Conservation (phyloP, 2,888 invertebrate genomes). For the Spilosoma lubricipeda region DNA sequence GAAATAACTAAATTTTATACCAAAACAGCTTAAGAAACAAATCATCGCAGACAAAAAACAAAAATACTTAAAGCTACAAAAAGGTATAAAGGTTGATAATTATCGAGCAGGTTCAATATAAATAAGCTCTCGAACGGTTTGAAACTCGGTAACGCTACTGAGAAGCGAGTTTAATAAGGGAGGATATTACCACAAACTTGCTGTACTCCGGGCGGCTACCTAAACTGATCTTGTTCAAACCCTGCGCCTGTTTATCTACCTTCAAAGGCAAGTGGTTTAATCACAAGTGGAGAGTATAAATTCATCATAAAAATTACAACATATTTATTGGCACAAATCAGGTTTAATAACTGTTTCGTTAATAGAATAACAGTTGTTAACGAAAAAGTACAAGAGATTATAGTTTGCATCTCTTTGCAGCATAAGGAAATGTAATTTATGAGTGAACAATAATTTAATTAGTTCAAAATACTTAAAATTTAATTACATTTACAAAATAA, state of each 20-base stretch:
- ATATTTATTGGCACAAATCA: background rate
- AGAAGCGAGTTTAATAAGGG: slow-evolving; percentile 42
- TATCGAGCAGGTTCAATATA: slow-evolving; percentile 17
- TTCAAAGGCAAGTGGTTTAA: background rate
- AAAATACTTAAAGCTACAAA: background rate
- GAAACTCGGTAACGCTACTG: slow-evolving; percentile 40
- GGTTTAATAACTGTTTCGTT: background rate
- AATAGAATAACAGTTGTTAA: no score
- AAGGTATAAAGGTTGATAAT: background rate
- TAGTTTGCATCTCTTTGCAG: no score
- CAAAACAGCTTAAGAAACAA: background rate
- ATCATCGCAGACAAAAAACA: background rate
- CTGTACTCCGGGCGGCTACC: slow-evolving; percentile 45
- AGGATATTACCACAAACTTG: slow-evolving; percentile 47
- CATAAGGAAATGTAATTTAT: no score
- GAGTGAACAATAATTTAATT: no score
- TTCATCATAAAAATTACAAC: background rate
- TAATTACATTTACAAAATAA: no score
- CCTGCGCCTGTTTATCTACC: slow-evolving; percentile 28
- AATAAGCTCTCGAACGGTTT: slow-evolving; percentile 39
- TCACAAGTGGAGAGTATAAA: background rate
- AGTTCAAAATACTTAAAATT: no score
- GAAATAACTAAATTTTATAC: background rate
- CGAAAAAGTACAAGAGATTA: no score
- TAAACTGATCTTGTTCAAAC: slow-evolving; percentile 43